Base-by-base conservation (phyloP, 1,140 invertebrate species). In the Helicoverpa zea region DNA sequence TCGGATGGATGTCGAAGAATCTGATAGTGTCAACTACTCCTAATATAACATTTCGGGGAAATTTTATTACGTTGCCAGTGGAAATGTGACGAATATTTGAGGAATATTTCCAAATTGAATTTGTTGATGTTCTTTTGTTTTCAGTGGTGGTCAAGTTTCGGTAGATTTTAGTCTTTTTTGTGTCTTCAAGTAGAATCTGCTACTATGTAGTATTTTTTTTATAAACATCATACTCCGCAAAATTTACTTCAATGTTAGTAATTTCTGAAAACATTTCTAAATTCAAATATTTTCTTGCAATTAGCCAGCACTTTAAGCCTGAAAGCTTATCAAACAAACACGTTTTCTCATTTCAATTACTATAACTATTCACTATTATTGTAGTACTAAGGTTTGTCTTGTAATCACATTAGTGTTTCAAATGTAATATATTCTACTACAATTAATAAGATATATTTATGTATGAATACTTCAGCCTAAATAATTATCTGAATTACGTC, bases 11-110 rank as follows among this genome's bases (percentile, higher is more conserved):
- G 35, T 18, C 16, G 74, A 66, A 77, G 73, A 75, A 61, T 75
- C 58, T 75, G 73, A 61, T 75, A 75, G 73, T 61, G 58, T 75
- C 73, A 75, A 61, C 73, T 75, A 51, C 11, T 10, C 52, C 54
- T 75, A 47, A 59, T 43, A 73, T 73, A 73, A 49, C 30, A 3
- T 75, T 75, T 51, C 43, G 61, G 16, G 70, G n/a, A 73, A 43
- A 35, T 73, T 12, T 73, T 29, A 61, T 61, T 61, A 61, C 58
- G 58, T 30, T 29, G 5, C 11, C 11, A 3, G 54, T n/a, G 13
- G 49, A 52, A 52, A 54, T 43, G 68, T 7, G 23, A 30, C 3
- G 23, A n/a, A n/a, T 52, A 54, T 52, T 10, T 72, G 47, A 30
- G 18, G 18, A 30, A 30, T 54, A 11, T 72, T 54, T 29, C n/a